Conservation (phyloP, 2,113 vertebrate genomes). For the Saccopteryx bilineata region DNA sequence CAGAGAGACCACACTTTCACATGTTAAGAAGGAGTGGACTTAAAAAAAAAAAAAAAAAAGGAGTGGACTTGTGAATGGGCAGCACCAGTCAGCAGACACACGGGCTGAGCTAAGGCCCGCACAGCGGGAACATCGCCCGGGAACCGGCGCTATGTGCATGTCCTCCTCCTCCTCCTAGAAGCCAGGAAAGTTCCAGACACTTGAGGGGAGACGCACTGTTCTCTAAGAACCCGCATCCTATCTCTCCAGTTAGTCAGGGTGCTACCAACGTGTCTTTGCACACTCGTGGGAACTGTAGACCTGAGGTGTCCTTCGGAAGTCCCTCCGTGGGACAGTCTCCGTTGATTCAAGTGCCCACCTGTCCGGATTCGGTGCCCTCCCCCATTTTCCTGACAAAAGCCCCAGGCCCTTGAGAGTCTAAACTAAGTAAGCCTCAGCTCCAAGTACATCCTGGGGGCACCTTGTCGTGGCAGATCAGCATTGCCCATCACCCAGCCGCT, state of each 20-base stretch:
- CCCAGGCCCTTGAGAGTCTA: not conserved
- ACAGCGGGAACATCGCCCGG: too few species aligned
- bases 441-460: too few species aligned
- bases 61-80: not conserved
- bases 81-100: not conserved
- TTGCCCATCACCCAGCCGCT: not conserved
- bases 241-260: not conserved
- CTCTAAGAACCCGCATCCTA: not conserved
- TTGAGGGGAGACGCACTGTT: not conserved
- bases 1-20: too few species aligned
- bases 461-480: not conserved
- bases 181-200: not conserved
- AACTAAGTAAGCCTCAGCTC: rapidly evolving
- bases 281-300: not conserved
- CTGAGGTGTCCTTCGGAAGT: not conserved
- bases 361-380: not conserved
- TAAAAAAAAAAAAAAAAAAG: conserved; percentile 2
- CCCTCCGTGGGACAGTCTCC: not conserved
- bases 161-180: too few species aligned
- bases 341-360: not conserved
- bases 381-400: not conserved
- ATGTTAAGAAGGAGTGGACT: not conserved
- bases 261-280: not conserved
- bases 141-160: too few species aligned
- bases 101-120: not conserved